Percentiles rank a stretch among this genome's conserved stretches.
Conservation (phyloP, 2,113 vertebrate species). For the Cathartes aura region DNA sequence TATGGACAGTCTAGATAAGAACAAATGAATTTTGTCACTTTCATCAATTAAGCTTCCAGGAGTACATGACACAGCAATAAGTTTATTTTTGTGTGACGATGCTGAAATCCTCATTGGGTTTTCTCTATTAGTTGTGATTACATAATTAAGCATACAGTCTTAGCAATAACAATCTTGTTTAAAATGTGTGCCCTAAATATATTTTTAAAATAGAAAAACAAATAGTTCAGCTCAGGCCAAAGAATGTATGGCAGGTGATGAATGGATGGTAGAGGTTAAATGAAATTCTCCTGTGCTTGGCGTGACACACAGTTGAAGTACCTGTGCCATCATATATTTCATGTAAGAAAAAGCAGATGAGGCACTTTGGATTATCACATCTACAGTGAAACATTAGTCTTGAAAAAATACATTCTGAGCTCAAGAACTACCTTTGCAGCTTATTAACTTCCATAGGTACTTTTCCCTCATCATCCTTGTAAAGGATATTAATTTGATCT, state of each 20-base stretch:
- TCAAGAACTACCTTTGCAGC: neutral
- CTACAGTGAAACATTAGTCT: neutral
- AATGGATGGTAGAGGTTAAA: neutral
- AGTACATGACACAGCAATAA: neutral
- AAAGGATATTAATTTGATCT: neutral
- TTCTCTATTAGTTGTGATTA: neutral
- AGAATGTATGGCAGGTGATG: neutral
- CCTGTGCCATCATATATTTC: neutral
- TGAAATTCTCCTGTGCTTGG: neutral
- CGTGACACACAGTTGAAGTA: neutral
- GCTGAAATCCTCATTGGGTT: neutral
- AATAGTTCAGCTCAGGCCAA: neutral
- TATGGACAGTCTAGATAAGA: neutral
- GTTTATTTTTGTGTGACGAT: neutral
- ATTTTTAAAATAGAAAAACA: neutral
- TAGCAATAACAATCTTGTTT: neutral
- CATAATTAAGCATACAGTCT: neutral
- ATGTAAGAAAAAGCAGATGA: neutral
- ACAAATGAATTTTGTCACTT: neutral
- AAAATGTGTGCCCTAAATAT: neutral
- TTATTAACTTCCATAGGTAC: neutral
- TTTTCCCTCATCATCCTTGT: neutral
- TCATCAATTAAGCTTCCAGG: neutral
- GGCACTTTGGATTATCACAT: neutral
- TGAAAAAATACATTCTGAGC: neutral